Percentiles rank a stretch among this genome's conserved stretches.
Evolutionary conservation across 2,113 vertebrate species (phyloP).

Genomic region (Nannobrachium achirus): DNA sequence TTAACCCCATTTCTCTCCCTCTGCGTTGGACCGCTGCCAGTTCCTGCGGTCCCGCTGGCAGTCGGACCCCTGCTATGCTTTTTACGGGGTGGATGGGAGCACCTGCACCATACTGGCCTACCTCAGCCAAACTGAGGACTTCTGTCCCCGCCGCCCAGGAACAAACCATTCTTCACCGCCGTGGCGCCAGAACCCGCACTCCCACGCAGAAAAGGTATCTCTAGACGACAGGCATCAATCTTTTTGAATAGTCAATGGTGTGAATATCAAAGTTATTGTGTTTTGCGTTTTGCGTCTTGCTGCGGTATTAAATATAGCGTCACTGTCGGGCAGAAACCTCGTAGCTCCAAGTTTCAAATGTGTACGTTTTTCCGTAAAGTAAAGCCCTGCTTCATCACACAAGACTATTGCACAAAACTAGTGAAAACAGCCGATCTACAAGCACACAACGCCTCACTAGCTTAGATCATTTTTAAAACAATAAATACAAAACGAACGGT

Average conservation of each 20-base stretch:
- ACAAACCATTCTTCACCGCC: slow-evolving; percentile 44
- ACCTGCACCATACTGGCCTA: slow-evolving; percentile 76
- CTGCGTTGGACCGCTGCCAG: slow-evolving; percentile 42
- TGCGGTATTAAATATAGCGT: too few species aligned
- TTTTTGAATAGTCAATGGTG: not conserved
- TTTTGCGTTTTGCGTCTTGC: too few species aligned
- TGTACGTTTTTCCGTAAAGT: not conserved
- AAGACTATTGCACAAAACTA: too few species aligned
- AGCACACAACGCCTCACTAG: too few species aligned
- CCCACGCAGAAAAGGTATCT: slow-evolving; percentile 57
- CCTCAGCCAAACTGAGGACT: slow-evolving; percentile 75
- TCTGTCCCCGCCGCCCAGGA: slow-evolving; percentile 63
- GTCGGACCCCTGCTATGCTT: slow-evolving; percentile 75
- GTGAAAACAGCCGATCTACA: too few species aligned
- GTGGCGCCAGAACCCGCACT: slow-evolving; percentile 54
- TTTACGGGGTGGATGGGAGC: slow-evolving; percentile 76
- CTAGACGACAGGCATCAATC: too few species aligned
- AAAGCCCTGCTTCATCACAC: too few species aligned
- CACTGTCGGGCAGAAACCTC: too few species aligned
- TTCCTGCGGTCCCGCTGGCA: slow-evolving; percentile 70
- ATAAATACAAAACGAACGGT: too few species aligned
- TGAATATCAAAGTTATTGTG: not conserved
- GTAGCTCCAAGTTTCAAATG: not conserved
- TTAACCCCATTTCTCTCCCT: not conserved
- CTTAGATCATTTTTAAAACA: too few species aligned